Conservation (phyloP, 1,140 invertebrate genomes). For the Anoplophora glabripennis region DNA sequence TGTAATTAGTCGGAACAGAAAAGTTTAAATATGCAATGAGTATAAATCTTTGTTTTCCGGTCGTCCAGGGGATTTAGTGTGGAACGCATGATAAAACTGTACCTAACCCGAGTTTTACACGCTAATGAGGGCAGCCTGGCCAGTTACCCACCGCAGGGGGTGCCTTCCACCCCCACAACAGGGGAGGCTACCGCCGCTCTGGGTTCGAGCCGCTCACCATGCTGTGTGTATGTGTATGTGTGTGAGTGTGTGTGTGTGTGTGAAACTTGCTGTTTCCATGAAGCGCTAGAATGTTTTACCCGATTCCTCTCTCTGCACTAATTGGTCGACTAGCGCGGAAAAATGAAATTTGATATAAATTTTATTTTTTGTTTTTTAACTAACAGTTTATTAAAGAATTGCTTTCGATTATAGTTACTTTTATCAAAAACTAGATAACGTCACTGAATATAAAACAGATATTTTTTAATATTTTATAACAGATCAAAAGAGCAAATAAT, state of each 20-base stretch:
- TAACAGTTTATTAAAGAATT: no score
- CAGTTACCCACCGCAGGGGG: slow-evolving; percentile 49
- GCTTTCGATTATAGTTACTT: no score
- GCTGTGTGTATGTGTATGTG: not conserved
- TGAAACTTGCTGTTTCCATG: slow-evolving; percentile 11
- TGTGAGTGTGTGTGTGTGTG: slow-evolving; percentile 1
- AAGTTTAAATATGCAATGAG: slow-evolving; percentile 34
- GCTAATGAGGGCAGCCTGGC: slow-evolving; percentile 50
- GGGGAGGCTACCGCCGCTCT: slow-evolving; percentile 17
- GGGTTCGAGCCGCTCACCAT: slow-evolving; percentile 13
- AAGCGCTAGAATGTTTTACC: slow-evolving; percentile 3
- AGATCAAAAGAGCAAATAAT: no score
- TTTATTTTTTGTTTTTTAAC: no score
- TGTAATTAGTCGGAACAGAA: slow-evolving; percentile 31
- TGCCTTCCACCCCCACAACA: slow-evolving; percentile 25
- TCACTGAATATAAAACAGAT: no score
- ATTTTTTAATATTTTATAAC: no score
- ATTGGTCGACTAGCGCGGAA: not conserved
- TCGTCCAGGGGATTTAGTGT: slow-evolving; percentile 30
- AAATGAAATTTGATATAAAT: no score
- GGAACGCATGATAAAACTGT: slow-evolving; percentile 48
- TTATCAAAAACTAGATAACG: no score
- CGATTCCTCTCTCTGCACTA: slow-evolving; percentile 1
- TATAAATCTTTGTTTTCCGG: slow-evolving; percentile 18
- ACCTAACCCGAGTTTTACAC: slow-evolving; percentile 50